These are phyloP conservation scores for Neolamprologus hecqui DNA, from an alignment of 2,113 vertebrate genomes.

Conservation along the genomic window DNA sequence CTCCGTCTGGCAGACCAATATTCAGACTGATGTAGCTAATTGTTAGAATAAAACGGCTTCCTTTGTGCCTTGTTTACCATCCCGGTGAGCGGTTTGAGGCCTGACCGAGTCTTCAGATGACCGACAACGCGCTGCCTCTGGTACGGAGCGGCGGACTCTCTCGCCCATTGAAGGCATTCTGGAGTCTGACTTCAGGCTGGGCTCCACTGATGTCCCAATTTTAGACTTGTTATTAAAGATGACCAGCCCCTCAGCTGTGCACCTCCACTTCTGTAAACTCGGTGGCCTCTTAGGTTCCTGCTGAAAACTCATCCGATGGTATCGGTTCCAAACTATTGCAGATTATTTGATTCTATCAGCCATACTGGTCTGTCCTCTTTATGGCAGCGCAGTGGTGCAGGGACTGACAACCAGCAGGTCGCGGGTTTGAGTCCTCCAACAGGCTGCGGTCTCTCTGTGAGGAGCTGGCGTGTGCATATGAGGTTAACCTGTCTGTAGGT, in stretches of 20 bases:
- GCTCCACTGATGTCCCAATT: not conserved
- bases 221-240: not conserved
- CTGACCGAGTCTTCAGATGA: not conserved
- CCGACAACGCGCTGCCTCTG: not conserved
- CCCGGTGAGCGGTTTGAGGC: not conserved
- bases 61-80: not conserved
- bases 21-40: not conserved
- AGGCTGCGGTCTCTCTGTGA: fast-evolving
- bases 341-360: not conserved
- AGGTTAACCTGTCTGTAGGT: not conserved
- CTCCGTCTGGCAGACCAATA: not conserved
- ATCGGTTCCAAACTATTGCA: not conserved
- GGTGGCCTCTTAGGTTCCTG: not conserved
- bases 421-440: not conserved
- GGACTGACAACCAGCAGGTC: not conserved
- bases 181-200: not conserved
- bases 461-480: not conserved
- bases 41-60: not conserved
- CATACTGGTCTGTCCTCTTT: not conserved
- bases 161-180: not conserved
- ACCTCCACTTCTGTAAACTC: not conserved
- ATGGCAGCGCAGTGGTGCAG: not conserved
- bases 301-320: not conserved
- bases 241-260: not conserved
- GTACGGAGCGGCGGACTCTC: not conserved